These are phyloP conservation scores for Propithecus deckenii DNA, from an alignment of 2,797 vertebrate genomes.

Conservation along the genomic window DNA sequence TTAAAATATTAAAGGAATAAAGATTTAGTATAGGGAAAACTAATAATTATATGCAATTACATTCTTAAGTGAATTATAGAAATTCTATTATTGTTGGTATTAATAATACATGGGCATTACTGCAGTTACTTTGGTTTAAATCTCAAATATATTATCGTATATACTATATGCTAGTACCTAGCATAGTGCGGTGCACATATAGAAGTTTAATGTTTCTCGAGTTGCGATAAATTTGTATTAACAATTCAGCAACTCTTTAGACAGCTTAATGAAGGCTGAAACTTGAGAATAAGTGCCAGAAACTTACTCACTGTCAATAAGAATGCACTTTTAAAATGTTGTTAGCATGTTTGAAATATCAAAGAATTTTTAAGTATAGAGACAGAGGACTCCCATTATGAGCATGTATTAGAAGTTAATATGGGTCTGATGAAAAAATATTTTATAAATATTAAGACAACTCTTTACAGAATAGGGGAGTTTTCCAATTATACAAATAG, in stretches of 20 bases:
- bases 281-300: not conserved
- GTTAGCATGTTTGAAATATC: not conserved
- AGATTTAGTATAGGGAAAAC: not conserved
- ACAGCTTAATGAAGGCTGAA: not conserved
- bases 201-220: not conserved
- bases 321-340: not conserved
- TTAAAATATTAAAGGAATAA: not conserved
- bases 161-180: not conserved
- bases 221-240: not conserved
- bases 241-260: not conserved
- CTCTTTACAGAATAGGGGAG: not conserved
- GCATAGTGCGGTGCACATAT: not conserved
- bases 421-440: not conserved
- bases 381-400: not conserved
- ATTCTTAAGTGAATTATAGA: slow-evolving; percentile 9
- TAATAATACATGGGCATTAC: not conserved
- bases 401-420: slow-evolving; percentile 1
- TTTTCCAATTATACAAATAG: not conserved
- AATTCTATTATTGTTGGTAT: not conserved
- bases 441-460: not conserved
- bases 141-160: not conserved
- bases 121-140: not conserved
- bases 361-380: not conserved
- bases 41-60: not conserved
- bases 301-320: not conserved